Conservation (phyloP, 64 coral and sea anemone species). For the Platygyra sinensis region DNA sequence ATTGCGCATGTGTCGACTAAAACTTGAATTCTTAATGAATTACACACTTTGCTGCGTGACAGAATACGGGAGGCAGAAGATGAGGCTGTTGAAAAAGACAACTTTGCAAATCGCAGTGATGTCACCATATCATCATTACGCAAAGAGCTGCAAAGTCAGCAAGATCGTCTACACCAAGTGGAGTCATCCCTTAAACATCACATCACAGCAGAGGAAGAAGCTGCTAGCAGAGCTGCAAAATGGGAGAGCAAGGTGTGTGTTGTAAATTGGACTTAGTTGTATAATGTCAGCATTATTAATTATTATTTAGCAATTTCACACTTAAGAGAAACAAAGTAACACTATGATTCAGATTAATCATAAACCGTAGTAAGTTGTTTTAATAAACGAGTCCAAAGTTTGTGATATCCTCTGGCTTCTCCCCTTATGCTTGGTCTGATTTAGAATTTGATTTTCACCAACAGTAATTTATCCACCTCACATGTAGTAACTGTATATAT, state of each 20-base stretch:
- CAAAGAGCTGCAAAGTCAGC: conserved; percentile 88
- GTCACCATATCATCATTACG: conserved; percentile 83
- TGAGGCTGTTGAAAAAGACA: conserved; percentile 82
- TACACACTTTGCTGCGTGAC: too few relatives aligned
- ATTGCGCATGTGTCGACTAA: too few relatives aligned
- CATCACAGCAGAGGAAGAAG: conserved; percentile 75
- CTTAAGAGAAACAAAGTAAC: too few relatives aligned
- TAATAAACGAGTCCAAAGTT: neutral
- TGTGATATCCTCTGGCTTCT: too few relatives aligned
- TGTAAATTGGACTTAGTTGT: neutral
- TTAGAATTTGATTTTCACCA: too few relatives aligned
- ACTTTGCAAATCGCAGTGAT: conserved; percentile 83
- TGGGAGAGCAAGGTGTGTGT: conserved; percentile 91
- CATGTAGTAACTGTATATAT: too few relatives aligned
- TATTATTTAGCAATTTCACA: too few relatives aligned
- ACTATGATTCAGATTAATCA: too few relatives aligned
- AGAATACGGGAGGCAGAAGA: conserved; percentile 95
- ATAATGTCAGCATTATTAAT: too few relatives aligned
- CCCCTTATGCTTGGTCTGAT: too few relatives aligned
- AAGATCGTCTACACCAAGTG: conserved; percentile 88
- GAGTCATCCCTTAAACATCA: conserved; percentile 88
- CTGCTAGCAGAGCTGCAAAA: conserved; percentile 48
- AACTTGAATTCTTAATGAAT: too few relatives aligned
- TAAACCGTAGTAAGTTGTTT: neutral
- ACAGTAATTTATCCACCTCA: too few relatives aligned